Base-by-base conservation (phyloP, 2,888 invertebrate genomes). In the Scrobipalpa costella region DNA sequence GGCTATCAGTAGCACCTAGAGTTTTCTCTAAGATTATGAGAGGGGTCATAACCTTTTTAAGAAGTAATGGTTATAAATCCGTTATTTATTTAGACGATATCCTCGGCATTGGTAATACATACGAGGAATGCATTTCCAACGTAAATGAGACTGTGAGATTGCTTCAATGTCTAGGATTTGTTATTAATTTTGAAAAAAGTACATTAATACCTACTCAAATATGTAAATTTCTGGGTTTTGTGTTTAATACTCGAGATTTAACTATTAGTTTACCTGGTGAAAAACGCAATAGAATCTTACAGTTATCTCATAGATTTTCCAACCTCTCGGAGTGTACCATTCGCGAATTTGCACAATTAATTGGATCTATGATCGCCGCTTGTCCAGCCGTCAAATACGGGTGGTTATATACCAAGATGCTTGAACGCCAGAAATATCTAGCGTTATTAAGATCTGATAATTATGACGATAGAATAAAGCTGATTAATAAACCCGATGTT, bases 131-230 rank as follows among this genome's bases (percentile, higher is more conserved):
- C 36, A 9, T 40, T 9, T n/a, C 17, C 8, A 67, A 69, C 44
- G 60, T 69, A 7, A 49, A 64, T 38, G 57, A 61, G 15, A 67
- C 65, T 6, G 5, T 65, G 0, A 19, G 15, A 44, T 17, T 68
- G 36, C 33, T 70, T 2, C 1, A 58, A 38, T 58, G 64, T 27
- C 34, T 71, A 36, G 71, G 69, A 1, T 71, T 69, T 17, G 27
- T 71, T 7, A 47, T 68, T 7, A 70, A 71, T 52, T 63, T 57
- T 9, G 50, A 69, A 8, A 70, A 71, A 57, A 68, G 69, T 63
- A 11, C 2, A 8, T 36, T 68, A 33, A 0, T 52, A 38, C 62
- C 64, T 0, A 1, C 44, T 50, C 33, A 63, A 17, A 11, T 49
- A 9, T 68, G 66, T 17, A 64, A 64, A 59, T 68, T 63, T 47